Percentiles rank a stretch among this genome's conserved stretches.
These are phyloP conservation scores for Sarcoramphus papa DNA, from an alignment of 2,797 vertebrate species.

Conservation along the genomic window DNA sequence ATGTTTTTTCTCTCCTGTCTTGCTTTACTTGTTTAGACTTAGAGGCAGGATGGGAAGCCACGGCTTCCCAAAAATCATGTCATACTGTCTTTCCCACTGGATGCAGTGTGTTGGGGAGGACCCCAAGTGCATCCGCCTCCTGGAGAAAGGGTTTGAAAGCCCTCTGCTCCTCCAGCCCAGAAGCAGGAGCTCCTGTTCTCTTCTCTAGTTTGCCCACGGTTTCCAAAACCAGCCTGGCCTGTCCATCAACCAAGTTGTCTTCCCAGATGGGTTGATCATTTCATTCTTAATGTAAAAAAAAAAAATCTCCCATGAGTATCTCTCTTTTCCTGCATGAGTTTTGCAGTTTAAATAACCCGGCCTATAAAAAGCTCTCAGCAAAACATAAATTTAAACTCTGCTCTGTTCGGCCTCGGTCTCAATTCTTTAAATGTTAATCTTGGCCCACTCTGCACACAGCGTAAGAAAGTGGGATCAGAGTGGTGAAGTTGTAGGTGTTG, in stretches of 20 bases:
- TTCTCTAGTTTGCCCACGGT: not conserved
- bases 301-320: not conserved
- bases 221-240: not conserved
- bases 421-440: slow-evolving; percentile 7
- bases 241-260: not conserved
- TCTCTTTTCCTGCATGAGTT: not conserved
- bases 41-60: not conserved
- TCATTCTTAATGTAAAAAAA: not conserved
- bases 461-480: not conserved
- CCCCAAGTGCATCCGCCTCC: not conserved
- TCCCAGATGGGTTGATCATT: not conserved
- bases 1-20: not conserved
- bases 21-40: not conserved
- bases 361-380: not conserved
- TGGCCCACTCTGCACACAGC: not conserved
- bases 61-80: not conserved
- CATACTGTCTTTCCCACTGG: not conserved
- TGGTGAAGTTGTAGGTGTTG: not conserved
- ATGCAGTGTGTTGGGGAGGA: rapidly evolving
- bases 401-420: not conserved
- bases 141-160: not conserved
- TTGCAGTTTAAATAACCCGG: not conserved
- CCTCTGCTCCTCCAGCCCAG: not conserved
- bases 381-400: not conserved
- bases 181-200: not conserved